Evolutionary conservation across 2,888 invertebrate genomes (phyloP).

Genomic region (Thymelicus acteon): DNA sequence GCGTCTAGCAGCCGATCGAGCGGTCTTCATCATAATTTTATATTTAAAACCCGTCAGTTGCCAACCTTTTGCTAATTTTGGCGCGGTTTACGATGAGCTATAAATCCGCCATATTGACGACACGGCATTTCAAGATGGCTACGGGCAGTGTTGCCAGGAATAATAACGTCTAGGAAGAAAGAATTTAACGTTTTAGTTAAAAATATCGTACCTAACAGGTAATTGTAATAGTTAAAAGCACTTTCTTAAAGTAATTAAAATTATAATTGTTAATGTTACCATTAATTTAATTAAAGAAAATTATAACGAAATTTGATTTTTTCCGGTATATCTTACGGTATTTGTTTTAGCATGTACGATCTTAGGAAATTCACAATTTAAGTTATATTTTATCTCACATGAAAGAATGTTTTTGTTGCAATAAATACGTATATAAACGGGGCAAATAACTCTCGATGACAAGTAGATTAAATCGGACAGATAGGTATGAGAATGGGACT

Average conservation of each 20-base stretch:
- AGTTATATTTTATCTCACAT: no score
- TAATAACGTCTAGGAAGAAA: not conserved
- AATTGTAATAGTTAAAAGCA: no score
- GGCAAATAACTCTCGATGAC: not conserved
- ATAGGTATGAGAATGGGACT: not conserved
- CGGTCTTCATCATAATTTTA: constrained; percentile 69
- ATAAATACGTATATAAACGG: not conserved
- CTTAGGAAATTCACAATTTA: no score
- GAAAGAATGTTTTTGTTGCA: not conserved
- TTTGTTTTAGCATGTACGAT: no score
- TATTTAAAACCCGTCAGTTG: constrained; percentile 76
- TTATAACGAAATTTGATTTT: no score
- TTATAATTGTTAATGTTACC: no score
- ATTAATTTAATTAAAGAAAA: no score
- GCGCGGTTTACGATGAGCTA: constrained; percentile 69
- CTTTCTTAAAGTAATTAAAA: no score
- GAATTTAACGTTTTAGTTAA: no score
- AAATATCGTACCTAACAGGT: no score
- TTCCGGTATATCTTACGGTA: no score
- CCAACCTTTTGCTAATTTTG: constrained; percentile 79
- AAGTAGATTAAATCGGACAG: constrained; percentile 1
- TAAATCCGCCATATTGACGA: constrained; percentile 71
- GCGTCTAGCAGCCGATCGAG: constrained; percentile 49
- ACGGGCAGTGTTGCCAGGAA: constrained; percentile 41
- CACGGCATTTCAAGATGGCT: constrained; percentile 65